Evolutionary conservation across 2,888 invertebrate genomes (phyloP).

Genomic region (Drosophila merina): DNA sequence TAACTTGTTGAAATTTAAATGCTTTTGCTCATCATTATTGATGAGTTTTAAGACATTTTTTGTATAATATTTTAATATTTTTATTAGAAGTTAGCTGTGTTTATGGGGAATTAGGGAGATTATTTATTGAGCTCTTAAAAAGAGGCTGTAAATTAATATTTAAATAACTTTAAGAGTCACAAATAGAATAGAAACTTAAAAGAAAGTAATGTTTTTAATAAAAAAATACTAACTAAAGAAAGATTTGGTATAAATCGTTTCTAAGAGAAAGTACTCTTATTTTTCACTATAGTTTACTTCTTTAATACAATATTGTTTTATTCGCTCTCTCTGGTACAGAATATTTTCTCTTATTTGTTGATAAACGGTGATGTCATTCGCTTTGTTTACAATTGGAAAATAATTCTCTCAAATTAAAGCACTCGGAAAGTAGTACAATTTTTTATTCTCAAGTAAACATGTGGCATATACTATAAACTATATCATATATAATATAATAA

Average conservation of each 20-base stretch:
- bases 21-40: too few relatives aligned
- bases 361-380: constrained; percentile 35
- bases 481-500: background rate
- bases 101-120: too few relatives aligned
- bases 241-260: background rate
- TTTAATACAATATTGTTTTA: too few relatives aligned
- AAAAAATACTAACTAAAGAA: background rate
- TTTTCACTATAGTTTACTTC: background rate
- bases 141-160: too few relatives aligned
- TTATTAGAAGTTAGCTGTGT: too few relatives aligned
- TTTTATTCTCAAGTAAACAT: background rate
- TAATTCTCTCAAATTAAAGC: background rate
- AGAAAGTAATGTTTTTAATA: background rate
- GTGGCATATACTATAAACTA: background rate
- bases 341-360: constrained; percentile 12
- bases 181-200: background rate
- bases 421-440: background rate
- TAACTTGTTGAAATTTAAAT: too few relatives aligned
- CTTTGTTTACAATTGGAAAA: constrained; percentile 30
- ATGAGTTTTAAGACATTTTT: too few relatives aligned
- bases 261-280: constrained; percentile 2
- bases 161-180: too few relatives aligned
- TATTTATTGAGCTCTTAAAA: too few relatives aligned
- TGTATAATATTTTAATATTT: too few relatives aligned
- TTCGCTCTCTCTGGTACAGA: background rate